These are phyloP conservation scores for Mirounga angustirostris DNA, from an alignment of 2,113 vertebrate species.

Conservation along the genomic window DNA sequence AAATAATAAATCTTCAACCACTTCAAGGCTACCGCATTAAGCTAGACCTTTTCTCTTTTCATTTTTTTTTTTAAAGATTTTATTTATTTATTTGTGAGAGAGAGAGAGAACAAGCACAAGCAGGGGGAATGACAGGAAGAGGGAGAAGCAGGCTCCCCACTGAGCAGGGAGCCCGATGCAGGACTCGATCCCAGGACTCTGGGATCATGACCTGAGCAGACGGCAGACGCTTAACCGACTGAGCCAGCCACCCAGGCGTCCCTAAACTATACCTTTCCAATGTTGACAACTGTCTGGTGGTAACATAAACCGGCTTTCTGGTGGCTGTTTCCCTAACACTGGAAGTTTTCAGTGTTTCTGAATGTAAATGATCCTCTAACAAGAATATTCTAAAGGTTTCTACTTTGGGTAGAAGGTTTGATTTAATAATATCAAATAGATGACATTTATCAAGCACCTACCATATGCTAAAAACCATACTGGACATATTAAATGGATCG, in stretches of 20 bases:
- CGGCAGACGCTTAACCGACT: too few relatives aligned
- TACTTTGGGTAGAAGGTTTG: neutral
- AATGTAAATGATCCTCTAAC: neutral
- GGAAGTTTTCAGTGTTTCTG: neutral
- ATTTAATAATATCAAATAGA: constrained; percentile 40
- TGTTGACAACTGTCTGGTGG: neutral
- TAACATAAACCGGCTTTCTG: neutral
- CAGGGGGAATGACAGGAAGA: too few relatives aligned
- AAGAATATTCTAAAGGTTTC: constrained; percentile 4
- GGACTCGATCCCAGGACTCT: too few relatives aligned
- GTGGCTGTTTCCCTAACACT: neutral
- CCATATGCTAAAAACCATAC: neutral
- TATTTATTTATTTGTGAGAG: too few relatives aligned
- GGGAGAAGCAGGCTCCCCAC: too few relatives aligned
- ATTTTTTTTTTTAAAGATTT: too few relatives aligned
- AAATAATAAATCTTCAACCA: neutral
- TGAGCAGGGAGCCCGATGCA: too few relatives aligned
- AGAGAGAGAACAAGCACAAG: too few relatives aligned
- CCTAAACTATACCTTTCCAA: neutral
- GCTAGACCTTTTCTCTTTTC: neutral
- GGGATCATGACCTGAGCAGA: too few relatives aligned
- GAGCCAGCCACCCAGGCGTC: too few relatives aligned
- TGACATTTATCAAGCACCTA: neutral
- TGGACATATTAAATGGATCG: neutral
- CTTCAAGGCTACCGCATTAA: neutral